Evolutionary conservation across 2,113 vertebrate species (phyloP).

Genomic region (Callaeas wilsoni): DNA sequence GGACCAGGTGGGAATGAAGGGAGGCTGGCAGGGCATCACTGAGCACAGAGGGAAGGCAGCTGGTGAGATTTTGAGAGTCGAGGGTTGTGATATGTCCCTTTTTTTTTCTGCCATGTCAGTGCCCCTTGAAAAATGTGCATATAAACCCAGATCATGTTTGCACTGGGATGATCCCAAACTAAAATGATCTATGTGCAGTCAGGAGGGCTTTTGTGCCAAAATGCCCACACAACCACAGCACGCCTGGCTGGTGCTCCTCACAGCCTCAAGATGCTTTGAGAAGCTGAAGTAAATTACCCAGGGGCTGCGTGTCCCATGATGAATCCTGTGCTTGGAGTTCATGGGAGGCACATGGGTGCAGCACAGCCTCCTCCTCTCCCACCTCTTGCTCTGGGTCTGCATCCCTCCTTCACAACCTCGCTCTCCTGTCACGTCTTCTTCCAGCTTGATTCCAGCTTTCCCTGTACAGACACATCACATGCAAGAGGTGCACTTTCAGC

Average conservation of each 20-base stretch:
- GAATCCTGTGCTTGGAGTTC: not conserved
- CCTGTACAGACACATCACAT: not conserved
- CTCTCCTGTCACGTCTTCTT: not conserved
- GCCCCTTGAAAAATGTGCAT: not conserved
- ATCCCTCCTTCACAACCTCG: not conserved
- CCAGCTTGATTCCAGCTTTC: not conserved
- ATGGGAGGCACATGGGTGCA: rapidly evolving
- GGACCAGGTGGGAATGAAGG: not conserved
- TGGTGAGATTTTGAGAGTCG: not conserved
- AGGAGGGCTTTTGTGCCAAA: not conserved
- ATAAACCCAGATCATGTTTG: not conserved
- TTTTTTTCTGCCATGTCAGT: not conserved
- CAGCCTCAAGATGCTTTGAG: not conserved
- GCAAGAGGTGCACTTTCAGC: not conserved
- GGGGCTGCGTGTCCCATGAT: rapidly evolving
- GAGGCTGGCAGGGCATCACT: not conserved
- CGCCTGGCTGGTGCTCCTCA: not conserved
- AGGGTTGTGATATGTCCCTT: not conserved
- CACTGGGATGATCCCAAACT: not conserved
- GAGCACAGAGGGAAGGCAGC: not conserved
- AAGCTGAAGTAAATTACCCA: not conserved
- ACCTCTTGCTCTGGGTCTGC: not conserved
- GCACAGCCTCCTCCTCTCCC: not conserved
- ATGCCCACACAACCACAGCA: not conserved
- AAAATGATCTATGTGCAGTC: not conserved